A percentile compares a stretch with the other conserved stretches of the same genome.
phyloP scores from a whole-genome alignment of 1,140 invertebrate genomes.

The Macrobrachium rosenbergii region DNA sequence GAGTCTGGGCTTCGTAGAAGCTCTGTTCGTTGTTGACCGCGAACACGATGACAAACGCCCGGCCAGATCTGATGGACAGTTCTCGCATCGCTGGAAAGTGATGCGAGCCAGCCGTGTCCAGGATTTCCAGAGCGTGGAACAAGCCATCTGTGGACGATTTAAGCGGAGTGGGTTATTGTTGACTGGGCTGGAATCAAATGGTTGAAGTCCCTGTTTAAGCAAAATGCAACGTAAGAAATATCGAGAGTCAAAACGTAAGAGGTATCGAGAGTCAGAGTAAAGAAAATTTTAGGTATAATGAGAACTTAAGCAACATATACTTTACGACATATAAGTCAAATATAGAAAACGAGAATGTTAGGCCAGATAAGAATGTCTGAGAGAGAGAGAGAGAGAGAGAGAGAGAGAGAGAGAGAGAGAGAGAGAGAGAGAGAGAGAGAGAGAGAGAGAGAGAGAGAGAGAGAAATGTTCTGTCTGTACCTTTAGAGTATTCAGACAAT shows the following conservation, averaged over 20 bases:
- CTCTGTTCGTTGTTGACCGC: constrained; percentile 68
- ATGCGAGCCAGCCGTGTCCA: constrained; percentile 70
- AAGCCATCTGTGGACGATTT: constrained; percentile 67
- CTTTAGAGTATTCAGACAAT: no score
- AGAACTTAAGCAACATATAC: no score
- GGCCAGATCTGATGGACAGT: constrained; percentile 68
- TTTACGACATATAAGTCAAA: no score
- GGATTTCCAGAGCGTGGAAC: constrained; percentile 70
- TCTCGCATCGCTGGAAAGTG: constrained; percentile 71
- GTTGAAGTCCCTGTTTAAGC: background rate
- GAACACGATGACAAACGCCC: constrained; percentile 70
- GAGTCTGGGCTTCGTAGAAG: constrained; percentile 68
- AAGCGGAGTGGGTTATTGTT: background rate
- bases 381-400: constrained; percentile 10
- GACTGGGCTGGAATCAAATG: background rate
- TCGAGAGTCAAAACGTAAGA: background rate
- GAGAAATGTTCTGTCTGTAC: no score
- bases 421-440: constrained; percentile 31
- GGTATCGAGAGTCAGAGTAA: background rate
- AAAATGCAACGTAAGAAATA: background rate
- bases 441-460: constrained; percentile 27
- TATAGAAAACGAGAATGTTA: no score
- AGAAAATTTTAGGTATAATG: background rate
- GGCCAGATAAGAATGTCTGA: no score
- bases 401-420: background rate